phyloP scores from a whole-genome alignment of 2,888 invertebrate genomes.

The Bruchidius siliquastri region DNA sequence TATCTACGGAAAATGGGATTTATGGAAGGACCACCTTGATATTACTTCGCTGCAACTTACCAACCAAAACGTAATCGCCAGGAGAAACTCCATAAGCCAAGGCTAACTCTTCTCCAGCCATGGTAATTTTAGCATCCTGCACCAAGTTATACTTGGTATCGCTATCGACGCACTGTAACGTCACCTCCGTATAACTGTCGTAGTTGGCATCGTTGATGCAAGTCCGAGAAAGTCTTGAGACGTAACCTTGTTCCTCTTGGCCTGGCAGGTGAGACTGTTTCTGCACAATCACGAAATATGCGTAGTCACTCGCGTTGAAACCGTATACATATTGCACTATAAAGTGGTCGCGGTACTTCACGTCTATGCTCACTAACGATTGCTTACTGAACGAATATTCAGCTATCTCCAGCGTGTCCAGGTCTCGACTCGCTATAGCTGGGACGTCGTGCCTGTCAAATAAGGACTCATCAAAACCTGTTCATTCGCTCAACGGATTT shows the following conservation, averaged over 20 bases:
- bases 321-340: constrained; percentile 95
- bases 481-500: no score
- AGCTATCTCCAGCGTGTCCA: constrained; percentile 74
- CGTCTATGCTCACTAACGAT: constrained; percentile 81
- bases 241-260: constrained; percentile 85
- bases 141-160: constrained; percentile 80
- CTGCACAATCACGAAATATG: constrained; percentile 93
- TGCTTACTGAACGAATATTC: constrained; percentile 82
- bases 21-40: no score
- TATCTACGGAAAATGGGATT: no score
- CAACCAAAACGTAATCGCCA: constrained; percentile 75
- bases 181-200: constrained; percentile 95
- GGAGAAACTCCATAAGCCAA: constrained; percentile 74
- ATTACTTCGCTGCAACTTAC: neutral
- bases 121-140: constrained; percentile 86
- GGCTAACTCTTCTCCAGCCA: constrained; percentile 80
- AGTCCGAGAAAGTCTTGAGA: constrained; percentile 83
- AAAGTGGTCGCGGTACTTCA: constrained; percentile 91
- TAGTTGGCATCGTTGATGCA: constrained; percentile 94
- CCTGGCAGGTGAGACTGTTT: constrained; percentile 85
- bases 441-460: constrained; percentile 74
- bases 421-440: constrained; percentile 81
- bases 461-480: no score
- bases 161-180: constrained; percentile 76
- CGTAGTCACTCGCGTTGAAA: constrained; percentile 91